phyloP scores from a whole-genome alignment of 30 jellyfish, hydroid and myxozoan genomes.

The Mastigias papua region DNA sequence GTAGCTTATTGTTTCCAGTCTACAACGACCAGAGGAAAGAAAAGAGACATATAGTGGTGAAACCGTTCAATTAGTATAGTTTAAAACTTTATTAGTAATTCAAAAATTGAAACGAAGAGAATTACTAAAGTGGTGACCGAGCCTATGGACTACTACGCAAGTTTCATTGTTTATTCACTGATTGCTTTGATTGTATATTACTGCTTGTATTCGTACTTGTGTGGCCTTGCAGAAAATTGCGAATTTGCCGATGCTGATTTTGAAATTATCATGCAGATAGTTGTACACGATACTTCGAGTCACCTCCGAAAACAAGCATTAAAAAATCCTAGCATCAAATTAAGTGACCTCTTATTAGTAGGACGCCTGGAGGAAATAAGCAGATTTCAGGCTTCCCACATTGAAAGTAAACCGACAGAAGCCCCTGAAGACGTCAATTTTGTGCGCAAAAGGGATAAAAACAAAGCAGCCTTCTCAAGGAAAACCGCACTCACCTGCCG shows the following conservation, averaged over 20 bases:
- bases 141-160: no score
- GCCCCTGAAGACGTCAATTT: neutral
- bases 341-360: neutral
- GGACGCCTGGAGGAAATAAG: conserved; percentile 54
- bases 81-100: no score
- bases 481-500: neutral
- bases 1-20: no score
- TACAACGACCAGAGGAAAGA: no score
- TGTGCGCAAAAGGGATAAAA: neutral
- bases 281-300: neutral
- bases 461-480: neutral
- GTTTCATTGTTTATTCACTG: no score
- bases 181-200: no score
- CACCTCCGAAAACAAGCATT: neutral
- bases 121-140: no score
- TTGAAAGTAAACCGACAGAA: conserved; percentile 3
- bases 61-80: no score
- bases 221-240: conserved; percentile 47
- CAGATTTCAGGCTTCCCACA: conserved; percentile 35
- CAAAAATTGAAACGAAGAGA: no score
- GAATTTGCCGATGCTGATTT: conserved; percentile 20
- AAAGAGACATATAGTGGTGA: no score
- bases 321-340: neutral
- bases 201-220: no score
- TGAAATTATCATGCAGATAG: conserved; percentile 13